Conservation (phyloP, 2,888 invertebrate genomes). For the Diachrysia chrysitis region DNA sequence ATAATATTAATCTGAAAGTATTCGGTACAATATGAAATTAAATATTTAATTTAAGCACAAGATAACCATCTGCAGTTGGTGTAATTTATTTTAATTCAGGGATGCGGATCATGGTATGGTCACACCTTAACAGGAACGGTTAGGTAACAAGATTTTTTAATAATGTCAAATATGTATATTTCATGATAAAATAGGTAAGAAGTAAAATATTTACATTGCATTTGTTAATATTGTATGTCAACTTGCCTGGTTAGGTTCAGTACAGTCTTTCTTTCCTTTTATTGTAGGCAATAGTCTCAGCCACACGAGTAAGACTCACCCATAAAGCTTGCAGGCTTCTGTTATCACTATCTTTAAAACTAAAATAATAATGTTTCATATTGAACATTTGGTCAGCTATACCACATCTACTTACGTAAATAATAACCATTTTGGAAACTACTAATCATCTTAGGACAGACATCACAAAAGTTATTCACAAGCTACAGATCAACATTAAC, state of each 20-base stretch:
- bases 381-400: conserved; percentile 56
- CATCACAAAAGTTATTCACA: conserved; percentile 54
- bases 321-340: conserved; percentile 27
- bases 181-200: background rate
- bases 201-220: background rate
- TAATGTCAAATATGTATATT: background rate
- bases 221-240: conserved; percentile 15
- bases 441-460: conserved; percentile 62
- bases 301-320: conserved; percentile 46
- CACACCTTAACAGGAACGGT: conserved; percentile 1
- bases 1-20: background rate
- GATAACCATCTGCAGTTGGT: background rate
- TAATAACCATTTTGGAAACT: conserved; percentile 44
- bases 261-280: conserved; percentile 46
- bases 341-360: conserved; percentile 31
- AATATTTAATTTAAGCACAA: conserved; percentile 2
- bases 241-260: conserved; percentile 38
- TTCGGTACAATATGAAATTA: background rate
- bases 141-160: background rate
- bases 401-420: conserved; percentile 44
- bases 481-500: conserved; percentile 59
- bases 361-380: conserved; percentile 42
- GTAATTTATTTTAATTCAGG: background rate
- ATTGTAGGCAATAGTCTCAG: conserved; percentile 30
- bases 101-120: background rate